Conservation (phyloP, 2,888 invertebrate species). For the Drosophila subsilvestris region DNA sequence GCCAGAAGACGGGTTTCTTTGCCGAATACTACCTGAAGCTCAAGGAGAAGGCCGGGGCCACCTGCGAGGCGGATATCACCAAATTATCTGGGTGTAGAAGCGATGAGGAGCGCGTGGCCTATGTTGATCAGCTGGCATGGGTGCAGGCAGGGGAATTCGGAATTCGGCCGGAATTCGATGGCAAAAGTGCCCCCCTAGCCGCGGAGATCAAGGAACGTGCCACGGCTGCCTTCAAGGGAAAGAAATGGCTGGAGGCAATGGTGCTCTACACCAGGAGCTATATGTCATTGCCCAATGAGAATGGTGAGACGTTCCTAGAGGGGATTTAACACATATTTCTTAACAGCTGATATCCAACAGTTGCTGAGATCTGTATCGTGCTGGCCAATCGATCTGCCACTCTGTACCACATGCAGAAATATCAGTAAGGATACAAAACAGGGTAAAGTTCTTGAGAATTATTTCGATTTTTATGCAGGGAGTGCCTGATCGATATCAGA, state of each 20-base stretch:
- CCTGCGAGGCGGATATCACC: conserved; percentile 86
- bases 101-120: conserved; percentile 88
- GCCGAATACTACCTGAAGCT: conserved; percentile 87
- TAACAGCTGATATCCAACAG: conserved; percentile 86
- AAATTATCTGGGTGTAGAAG: conserved; percentile 87
- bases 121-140: conserved; percentile 85
- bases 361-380: conserved; percentile 87
- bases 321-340: neutral
- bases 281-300: conserved; percentile 87
- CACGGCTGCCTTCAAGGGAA: conserved; percentile 89
- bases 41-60: conserved; percentile 83
- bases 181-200: conserved; percentile 86
- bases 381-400: conserved; percentile 93
- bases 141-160: conserved; percentile 83
- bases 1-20: conserved; percentile 85
- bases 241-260: conserved; percentile 89
- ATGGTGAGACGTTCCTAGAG: conserved; percentile 85
- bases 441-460: neutral
- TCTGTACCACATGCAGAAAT: conserved; percentile 89
- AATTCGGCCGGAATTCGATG: conserved; percentile 84
- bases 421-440: conserved; percentile 16
- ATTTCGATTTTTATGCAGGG: conserved; percentile 83
- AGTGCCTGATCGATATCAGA: conserved; percentile 89
- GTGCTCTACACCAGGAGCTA: conserved; percentile 89
- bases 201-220: conserved; percentile 89